Percentiles rank a stretch among this genome's conserved stretches.
phyloP scores from a whole-genome alignment of 2,888 invertebrate genomes.

The Aproaerema taeniolella region DNA sequence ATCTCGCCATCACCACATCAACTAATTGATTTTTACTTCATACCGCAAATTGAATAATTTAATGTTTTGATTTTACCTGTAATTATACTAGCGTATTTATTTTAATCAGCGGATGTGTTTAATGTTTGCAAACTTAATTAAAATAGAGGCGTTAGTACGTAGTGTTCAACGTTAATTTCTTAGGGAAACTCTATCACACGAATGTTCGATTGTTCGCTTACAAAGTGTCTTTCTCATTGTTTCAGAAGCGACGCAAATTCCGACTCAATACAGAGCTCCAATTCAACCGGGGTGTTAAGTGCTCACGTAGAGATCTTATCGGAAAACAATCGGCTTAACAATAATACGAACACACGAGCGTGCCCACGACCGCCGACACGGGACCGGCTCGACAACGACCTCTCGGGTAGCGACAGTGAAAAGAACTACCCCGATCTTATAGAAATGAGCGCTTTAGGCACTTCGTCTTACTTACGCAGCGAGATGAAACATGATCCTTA shows the following conservation, averaged over 20 bases:
- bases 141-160: too few relatives aligned
- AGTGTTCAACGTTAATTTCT: too few relatives aligned
- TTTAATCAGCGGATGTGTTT: too few relatives aligned
- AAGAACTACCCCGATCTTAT: conserved; percentile 77
- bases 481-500: conserved; percentile 64
- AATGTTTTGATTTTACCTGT: too few relatives aligned
- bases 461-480: conserved; percentile 54
- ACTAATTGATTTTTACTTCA: too few relatives aligned
- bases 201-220: too few relatives aligned
- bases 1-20: too few relatives aligned
- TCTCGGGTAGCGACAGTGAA: conserved; percentile 70
- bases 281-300: conserved; percentile 64
- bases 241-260: conserved; percentile 62
- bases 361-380: conserved; percentile 54
- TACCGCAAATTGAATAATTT: too few relatives aligned
- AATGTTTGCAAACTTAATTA: too few relatives aligned
- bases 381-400: conserved; percentile 66
- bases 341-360: conserved; percentile 45
- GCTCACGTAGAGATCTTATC: conserved; percentile 55
- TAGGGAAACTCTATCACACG: too few relatives aligned
- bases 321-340: conserved; percentile 59
- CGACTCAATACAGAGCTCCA: conserved; percentile 76
- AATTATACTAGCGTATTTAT: too few relatives aligned
- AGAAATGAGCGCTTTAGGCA: conserved; percentile 68
- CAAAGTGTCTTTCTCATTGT: conserved; percentile 27